A percentile compares a stretch with the other conserved stretches of the same genome.
phyloP scores from a whole-genome alignment of 1,140 invertebrate genomes.

The Lepidostoma basale region DNA sequence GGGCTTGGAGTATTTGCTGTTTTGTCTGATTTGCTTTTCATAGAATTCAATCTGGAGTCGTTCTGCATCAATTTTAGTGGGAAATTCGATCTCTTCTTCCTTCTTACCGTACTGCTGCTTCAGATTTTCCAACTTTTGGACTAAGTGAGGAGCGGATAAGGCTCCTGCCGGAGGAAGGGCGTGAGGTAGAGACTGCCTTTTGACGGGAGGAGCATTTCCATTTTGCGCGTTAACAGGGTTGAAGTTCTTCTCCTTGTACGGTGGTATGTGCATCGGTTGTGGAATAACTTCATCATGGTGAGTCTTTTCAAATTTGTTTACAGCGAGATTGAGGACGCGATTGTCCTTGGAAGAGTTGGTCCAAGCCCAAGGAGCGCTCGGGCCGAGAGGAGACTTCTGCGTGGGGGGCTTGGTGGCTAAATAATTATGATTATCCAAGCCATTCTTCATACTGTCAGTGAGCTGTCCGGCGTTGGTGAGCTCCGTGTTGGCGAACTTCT shows the following conservation, averaged over 20 bases:
- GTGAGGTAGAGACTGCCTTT: constrained; percentile 42
- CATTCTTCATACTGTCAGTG: constrained; percentile 8
- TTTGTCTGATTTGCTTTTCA: constrained; percentile 57
- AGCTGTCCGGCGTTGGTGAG: background rate
- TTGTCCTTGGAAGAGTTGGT: constrained; percentile 50
- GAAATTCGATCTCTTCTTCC: constrained; percentile 2
- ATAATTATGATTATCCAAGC: constrained; percentile 12
- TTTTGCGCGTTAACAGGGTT: constrained; percentile 33
- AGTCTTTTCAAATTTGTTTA: constrained; percentile 58
- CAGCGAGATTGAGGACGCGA: constrained; percentile 52
- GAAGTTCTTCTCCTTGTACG: constrained; percentile 41
- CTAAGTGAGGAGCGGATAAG: constrained; percentile 55
- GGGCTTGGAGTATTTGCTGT: constrained; percentile 48
- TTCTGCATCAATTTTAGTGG: constrained; percentile 54
- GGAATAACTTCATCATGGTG: constrained; percentile 19
- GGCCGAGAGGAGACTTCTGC: constrained; percentile 39
- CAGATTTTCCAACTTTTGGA: constrained; percentile 52
- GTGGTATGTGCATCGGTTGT: constrained; percentile 38
- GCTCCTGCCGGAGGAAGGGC: constrained; percentile 54
- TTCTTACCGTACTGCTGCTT: constrained; percentile 46
- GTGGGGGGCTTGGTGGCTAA: constrained; percentile 35
- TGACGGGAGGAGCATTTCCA: constrained; percentile 5
- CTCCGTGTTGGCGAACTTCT: constrained; percentile 45
- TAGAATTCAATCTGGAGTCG: constrained; percentile 60
- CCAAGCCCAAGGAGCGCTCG: constrained; percentile 50